phyloP scores from a whole-genome alignment of 2,888 invertebrate species.

The Dasypolia templi region DNA sequence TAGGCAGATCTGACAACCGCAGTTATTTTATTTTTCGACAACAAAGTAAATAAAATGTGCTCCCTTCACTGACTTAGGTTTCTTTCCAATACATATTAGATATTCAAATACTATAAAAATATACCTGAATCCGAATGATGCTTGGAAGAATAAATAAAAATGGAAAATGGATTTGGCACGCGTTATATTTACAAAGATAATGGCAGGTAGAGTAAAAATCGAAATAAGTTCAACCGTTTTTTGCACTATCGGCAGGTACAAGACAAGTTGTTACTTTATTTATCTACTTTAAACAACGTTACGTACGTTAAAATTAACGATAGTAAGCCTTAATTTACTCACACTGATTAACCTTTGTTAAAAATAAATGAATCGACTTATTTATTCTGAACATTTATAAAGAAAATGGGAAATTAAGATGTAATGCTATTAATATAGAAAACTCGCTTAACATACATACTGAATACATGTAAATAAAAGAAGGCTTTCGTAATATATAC shows the following conservation, averaged over 20 bases:
- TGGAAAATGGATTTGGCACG: slow-evolving; percentile 38
- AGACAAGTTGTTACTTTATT: no score
- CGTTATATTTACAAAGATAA: slow-evolving; percentile 33
- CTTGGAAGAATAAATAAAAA: slow-evolving; percentile 59
- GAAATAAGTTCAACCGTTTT: not conserved
- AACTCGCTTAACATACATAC: not conserved
- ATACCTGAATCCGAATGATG: slow-evolving; percentile 54
- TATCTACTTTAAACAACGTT: no score
- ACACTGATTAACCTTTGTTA: not conserved
- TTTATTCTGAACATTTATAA: not conserved
- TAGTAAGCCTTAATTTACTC: not conserved
- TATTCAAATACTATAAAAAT: slow-evolving; percentile 43
- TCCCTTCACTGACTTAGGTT: not conserved
- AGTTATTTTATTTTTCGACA: no score
- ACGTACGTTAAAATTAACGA: no score
- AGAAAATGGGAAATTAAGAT: not conserved
- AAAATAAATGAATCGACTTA: not conserved
- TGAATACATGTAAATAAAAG: slow-evolving; percentile 2
- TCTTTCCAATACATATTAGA: not conserved
- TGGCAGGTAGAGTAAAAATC: not conserved
- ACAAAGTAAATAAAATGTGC: no score
- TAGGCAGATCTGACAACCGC: no score
- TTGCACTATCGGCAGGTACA: not conserved
- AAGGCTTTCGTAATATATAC: slow-evolving; percentile 12
- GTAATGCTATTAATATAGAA: not conserved